Conservation (phyloP, 2,113 vertebrate genomes). For the Hippocampus zosterae region DNA sequence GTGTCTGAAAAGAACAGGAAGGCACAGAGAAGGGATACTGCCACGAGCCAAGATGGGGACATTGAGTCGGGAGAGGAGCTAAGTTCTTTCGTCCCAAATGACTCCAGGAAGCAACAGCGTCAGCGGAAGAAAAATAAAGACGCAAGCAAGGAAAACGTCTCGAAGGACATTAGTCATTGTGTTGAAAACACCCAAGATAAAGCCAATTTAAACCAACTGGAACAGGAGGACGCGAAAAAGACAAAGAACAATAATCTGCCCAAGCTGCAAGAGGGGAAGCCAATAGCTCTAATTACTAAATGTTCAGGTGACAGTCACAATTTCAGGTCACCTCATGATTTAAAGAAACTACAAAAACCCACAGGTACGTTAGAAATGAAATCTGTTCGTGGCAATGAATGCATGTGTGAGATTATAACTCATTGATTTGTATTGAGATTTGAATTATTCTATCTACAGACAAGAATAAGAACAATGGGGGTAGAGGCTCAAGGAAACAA, state of each 20-base stretch:
- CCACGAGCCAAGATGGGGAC: conserved; percentile 65
- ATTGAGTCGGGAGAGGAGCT: conserved; percentile 68
- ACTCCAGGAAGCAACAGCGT: conserved; percentile 47
- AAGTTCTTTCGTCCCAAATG: conserved; percentile 11
- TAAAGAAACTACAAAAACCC: conserved; percentile 26
- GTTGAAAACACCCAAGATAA: conserved; percentile 12
- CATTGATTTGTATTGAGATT: not conserved
- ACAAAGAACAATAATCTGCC: conserved; percentile 51
- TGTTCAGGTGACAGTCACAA: conserved; percentile 14
- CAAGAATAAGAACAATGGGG: conserved; percentile 67
- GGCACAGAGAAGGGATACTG: conserved; percentile 55
- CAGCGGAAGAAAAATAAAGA: conserved; percentile 54
- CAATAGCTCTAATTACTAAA: not conserved
- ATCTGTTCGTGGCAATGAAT: not conserved
- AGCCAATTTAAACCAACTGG: conserved; percentile 21
- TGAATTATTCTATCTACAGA: conserved; percentile 58
- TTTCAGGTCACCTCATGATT: conserved; percentile 29
- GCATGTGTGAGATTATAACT: not conserved
- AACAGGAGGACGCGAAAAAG: conserved; percentile 45
- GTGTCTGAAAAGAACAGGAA: conserved; percentile 39
- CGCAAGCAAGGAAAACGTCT: not conserved
- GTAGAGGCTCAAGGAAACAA: conserved; percentile 79
- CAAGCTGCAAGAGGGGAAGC: conserved; percentile 30
- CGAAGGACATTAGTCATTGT: conserved; percentile 1
- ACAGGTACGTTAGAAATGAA: conserved; percentile 25